Percentiles rank a stretch among this genome's conserved stretches.
Evolutionary conservation across 2,888 invertebrate genomes (phyloP).

Genomic region (Auanema sp.): DNA sequence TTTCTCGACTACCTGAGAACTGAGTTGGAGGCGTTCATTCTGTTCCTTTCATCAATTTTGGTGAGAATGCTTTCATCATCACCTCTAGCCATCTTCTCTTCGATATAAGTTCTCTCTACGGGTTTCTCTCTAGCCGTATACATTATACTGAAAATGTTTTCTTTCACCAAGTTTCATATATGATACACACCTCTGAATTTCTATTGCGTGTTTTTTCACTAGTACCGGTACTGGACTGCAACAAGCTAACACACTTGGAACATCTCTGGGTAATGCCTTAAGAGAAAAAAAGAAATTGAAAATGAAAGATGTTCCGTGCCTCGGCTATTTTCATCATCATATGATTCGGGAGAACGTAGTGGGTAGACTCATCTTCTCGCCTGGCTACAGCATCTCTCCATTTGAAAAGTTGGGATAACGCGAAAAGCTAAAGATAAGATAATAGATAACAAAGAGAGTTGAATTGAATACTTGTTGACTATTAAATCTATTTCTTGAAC

Average conservation of each 20-base stretch:
- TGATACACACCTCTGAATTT: conserved; percentile 40
- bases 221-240: conserved; percentile 89
- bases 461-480: conserved; percentile 67
- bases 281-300: not conserved
- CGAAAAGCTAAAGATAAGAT: conserved; percentile 66
- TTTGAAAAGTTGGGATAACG: conserved; percentile 78
- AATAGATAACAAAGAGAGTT: not conserved
- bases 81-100: conserved; percentile 1
- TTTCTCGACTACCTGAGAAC: conserved; percentile 23
- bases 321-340: conserved; percentile 90
- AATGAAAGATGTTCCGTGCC: conserved; percentile 61
- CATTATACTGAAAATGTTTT: conserved; percentile 37
- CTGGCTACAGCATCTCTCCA: conserved; percentile 88
- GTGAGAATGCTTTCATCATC: not conserved
- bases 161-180: not conserved
- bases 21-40: conserved; percentile 31
- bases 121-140: conserved; percentile 45
- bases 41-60: conserved; percentile 25
- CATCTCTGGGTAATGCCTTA: conserved; percentile 54
- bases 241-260: conserved; percentile 80
- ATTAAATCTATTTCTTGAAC: conserved; percentile 73
- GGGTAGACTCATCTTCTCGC: conserved; percentile 85
- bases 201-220: conserved; percentile 66
- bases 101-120: conserved; percentile 30
- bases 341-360: conserved; percentile 91